Conservation (phyloP, 2,797 vertebrate species). For the Botia almorhae region DNA sequence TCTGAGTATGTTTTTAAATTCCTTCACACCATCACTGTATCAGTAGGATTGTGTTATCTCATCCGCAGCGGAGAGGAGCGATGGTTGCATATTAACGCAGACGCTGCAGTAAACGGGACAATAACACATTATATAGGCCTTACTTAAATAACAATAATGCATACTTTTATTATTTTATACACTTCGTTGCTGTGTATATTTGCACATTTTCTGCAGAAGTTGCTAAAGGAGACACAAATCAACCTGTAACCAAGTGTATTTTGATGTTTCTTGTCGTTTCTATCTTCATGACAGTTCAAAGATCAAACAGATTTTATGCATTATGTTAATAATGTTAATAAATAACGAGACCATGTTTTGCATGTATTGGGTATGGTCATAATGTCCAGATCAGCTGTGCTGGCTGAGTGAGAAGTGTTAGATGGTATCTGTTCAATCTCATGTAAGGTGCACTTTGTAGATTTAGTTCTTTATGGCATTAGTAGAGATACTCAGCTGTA, state of each 20-base stretch:
- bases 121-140: neutral
- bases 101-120: conserved; percentile 17
- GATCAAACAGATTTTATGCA: neutral
- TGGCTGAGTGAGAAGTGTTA: neutral
- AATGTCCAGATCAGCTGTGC: neutral
- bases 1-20: conserved; percentile 9
- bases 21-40: conserved; percentile 6
- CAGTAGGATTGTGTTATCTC: neutral
- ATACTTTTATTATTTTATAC: neutral
- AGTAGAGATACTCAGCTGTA: conserved; percentile 8
- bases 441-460: neutral
- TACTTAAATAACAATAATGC: neutral
- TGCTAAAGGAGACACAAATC: neutral
- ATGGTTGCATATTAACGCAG: conserved; percentile 21
- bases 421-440: neutral
- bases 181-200: neutral
- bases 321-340: conserved; percentile 3
- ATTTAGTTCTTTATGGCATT: conserved; percentile 17
- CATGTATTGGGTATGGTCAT: neutral
- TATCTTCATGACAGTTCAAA: neutral
- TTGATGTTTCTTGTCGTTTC: neutral
- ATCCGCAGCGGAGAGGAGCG: conserved; percentile 12
- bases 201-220: neutral
- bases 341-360: neutral
- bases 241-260: neutral